Evolutionary conservation across 2,113 vertebrate genomes (phyloP).

Genomic region (Platichthys flesus): DNA sequence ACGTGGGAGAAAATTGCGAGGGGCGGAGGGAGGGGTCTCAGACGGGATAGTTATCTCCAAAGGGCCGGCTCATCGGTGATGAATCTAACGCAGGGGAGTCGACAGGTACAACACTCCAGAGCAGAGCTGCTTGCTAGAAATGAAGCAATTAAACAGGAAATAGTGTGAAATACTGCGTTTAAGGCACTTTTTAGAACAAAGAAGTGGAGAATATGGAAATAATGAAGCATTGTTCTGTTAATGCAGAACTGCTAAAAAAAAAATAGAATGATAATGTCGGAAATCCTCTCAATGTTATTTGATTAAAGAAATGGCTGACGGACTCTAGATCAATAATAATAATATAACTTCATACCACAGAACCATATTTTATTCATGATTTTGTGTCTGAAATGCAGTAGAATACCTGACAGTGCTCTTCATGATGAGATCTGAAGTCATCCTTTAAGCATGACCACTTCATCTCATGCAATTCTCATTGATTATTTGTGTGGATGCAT

Average conservation of each 20-base stretch:
- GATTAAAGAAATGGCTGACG: slow-evolving; percentile 18
- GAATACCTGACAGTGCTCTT: background rate
- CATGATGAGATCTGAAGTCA: background rate
- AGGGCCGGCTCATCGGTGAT: background rate
- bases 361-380: slow-evolving; percentile 23
- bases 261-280: background rate
- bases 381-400: slow-evolving; percentile 19
- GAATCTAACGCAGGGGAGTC: background rate
- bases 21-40: background rate
- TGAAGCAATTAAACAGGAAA: slow-evolving; percentile 9
- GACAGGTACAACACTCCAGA: background rate
- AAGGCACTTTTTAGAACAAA: slow-evolving; percentile 6
- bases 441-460: background rate
- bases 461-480: background rate
- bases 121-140: background rate
- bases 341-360: slow-evolving; percentile 4
- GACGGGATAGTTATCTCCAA: slow-evolving; percentile 16
- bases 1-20: slow-evolving; percentile 53
- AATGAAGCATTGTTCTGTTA: background rate
- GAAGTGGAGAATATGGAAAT: background rate
- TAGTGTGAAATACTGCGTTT: background rate
- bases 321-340: background rate
- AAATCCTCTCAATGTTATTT: background rate
- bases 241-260: background rate
- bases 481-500: background rate